A percentile compares a stretch with the other conserved stretches of the same genome.
Conservation (phyloP, 2,888 invertebrate species). For the Drosophila macrospina region DNA sequence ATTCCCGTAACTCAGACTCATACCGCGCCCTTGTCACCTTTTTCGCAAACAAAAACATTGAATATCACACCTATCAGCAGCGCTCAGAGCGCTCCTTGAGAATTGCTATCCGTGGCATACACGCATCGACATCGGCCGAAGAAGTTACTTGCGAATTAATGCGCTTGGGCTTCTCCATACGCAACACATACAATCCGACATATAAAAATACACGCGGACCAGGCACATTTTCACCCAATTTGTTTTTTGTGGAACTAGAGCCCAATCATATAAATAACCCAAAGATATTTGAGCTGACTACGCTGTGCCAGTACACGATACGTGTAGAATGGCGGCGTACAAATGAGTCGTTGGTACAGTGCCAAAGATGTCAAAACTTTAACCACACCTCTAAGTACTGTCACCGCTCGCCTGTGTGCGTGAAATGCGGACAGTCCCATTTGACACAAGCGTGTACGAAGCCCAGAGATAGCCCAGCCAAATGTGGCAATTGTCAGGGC, state of each 20-base stretch:
- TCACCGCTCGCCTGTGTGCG: background rate
- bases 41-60: background rate
- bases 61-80: background rate
- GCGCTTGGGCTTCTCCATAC: background rate
- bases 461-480: background rate
- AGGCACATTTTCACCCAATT: background rate
- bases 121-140: background rate
- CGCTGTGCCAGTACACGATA: background rate
- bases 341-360: background rate
- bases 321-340: background rate
- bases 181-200: background rate
- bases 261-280: background rate
- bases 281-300: background rate
- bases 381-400: background rate
- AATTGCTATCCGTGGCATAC: background rate
- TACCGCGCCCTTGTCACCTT: too few relatives aligned
- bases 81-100: background rate
- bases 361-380: background rate
- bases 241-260: background rate
- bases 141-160: background rate
- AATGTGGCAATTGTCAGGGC: background rate
- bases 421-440: background rate
- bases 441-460: background rate
- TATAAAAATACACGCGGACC: background rate
- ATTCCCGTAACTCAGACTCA: too few relatives aligned